Base-by-base conservation (phyloP, 2,113 vertebrate genomes). In the Bos indicus region DNA sequence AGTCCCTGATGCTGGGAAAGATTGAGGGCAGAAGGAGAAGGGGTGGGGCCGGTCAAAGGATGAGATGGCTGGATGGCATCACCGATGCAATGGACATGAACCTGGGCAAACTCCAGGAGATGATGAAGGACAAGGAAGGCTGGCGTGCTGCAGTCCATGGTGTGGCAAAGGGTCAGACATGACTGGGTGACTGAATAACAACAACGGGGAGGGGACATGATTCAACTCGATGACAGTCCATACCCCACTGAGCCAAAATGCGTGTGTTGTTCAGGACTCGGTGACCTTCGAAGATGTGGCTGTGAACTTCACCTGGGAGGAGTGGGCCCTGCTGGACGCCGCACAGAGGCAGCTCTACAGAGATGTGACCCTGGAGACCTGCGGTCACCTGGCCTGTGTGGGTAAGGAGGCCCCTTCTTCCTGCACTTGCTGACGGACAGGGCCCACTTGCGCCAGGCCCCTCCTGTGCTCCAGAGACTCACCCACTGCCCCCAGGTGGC, bases 331-430 rank as follows among this genome's bases (percentile, higher is more conserved):
- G 71, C 82, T 96, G 52, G 16, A 67, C 43, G 4, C 51, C 0
- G 12, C 60, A 9, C 88, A 87, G 82, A 94, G 59, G 60, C 48
- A 28, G 19, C 95, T 96, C 33, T 90, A 90, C 81, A 64, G 87
- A 26, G 87, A 94, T 1, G 67, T 94, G 67, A 96, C 90, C 81
- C 40, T 94, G 92, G 87, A 96, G 40, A 96, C 67, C 81, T 59
- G 25, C 2, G 30, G 51, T 57, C 86, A 94, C 71, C 57, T 94
- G 82, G 82, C 71, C n/a, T 91, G 3, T 8, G 5, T 91, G 5
- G 74, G 74, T 94, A 19, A 88, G 92, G 9, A 48, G 13, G 43
- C 4, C 16, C 43, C 78, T 25, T 56, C 40, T 21, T 52, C 52
- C 52, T 21, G 26, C 17, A 2, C 26, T 15, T 19, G 25, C 1